Percentiles rank a stretch among this genome's conserved stretches.
phyloP scores from a whole-genome alignment of 1,140 invertebrate genomes.

The Lasioglossum albipes region DNA sequence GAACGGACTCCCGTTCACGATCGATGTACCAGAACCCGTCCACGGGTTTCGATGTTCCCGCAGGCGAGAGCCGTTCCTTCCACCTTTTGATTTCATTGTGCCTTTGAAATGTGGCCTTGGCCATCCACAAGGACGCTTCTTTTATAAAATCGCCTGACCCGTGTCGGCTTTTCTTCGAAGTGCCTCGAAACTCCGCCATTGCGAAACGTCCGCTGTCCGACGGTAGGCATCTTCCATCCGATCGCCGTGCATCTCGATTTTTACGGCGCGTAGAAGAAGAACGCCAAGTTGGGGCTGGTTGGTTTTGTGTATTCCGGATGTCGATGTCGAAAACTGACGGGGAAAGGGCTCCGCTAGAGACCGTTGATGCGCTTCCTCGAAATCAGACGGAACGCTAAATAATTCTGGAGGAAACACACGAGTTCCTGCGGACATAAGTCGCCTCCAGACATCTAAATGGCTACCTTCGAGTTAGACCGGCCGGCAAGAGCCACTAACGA shows the following conservation, averaged over 20 bases:
- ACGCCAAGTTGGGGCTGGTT: too few relatives aligned
- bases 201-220: conserved; percentile 36
- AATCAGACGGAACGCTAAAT: conserved; percentile 30
- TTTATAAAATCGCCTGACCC: conserved; percentile 27
- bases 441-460: conserved; percentile 31
- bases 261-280: neutral
- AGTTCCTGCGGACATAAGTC: conserved; percentile 23
- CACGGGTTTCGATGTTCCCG: conserved; percentile 48
- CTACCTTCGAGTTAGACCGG: conserved; percentile 50
- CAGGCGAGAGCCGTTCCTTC: conserved; percentile 38
- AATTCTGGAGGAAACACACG: conserved; percentile 23
- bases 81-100: conserved; percentile 39
- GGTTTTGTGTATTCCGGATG: too few relatives aligned
- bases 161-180: conserved; percentile 27
- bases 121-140: conserved; percentile 56
- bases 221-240: conserved; percentile 10
- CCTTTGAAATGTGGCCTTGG: conserved; percentile 54
- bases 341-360: too few relatives aligned
- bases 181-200: conserved; percentile 12
- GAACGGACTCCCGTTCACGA: conserved; percentile 71
- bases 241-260: neutral
- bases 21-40: conserved; percentile 59
- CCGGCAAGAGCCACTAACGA: conserved; percentile 57
- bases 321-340: too few relatives aligned
- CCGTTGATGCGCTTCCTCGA: conserved; percentile 39